These are phyloP conservation scores for Vanacampus margaritifer DNA, from an alignment of 2,113 vertebrate species.

Conservation along the genomic window DNA sequence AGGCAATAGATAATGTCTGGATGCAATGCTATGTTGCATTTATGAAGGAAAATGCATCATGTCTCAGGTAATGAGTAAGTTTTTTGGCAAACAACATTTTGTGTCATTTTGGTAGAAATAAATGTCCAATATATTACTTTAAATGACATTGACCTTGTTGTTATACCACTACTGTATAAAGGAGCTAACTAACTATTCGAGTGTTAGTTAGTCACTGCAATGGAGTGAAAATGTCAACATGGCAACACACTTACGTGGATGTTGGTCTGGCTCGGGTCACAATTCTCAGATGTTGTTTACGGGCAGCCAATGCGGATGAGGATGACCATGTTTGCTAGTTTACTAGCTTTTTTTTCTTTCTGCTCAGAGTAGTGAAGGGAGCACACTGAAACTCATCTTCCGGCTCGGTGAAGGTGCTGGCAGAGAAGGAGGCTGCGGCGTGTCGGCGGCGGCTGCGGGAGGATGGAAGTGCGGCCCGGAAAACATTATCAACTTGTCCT, in stretches of 20 bases:
- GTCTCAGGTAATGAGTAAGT: neutral
- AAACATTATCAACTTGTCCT: conserved; percentile 18
- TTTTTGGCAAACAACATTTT: neutral
- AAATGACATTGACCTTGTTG: neutral
- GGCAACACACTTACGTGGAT: conserved; percentile 49
- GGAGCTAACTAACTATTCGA: neutral
- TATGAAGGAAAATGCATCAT: too few relatives aligned
- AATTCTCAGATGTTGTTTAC: conserved; percentile 28
- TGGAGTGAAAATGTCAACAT: neutral
- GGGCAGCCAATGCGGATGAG: conserved; percentile 17
- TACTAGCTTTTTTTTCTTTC: neutral
- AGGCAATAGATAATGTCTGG: neutral
- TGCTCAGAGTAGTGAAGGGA: conserved; percentile 13
- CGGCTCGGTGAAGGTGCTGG: neutral
- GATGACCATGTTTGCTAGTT: conserved; percentile 31
- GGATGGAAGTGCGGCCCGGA: conserved; percentile 14
- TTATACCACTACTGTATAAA: neutral
- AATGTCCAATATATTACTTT: neutral
- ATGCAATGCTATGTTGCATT: neutral
- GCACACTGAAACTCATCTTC: conserved; percentile 16
- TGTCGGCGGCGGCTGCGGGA: neutral
- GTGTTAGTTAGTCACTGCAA: neutral
- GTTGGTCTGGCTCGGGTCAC: conserved; percentile 32
- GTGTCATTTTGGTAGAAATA: neutral
- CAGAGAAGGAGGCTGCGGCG: conserved; percentile 2